Conservation (phyloP, 1,140 invertebrate genomes). For the Achatina immaculata region DNA sequence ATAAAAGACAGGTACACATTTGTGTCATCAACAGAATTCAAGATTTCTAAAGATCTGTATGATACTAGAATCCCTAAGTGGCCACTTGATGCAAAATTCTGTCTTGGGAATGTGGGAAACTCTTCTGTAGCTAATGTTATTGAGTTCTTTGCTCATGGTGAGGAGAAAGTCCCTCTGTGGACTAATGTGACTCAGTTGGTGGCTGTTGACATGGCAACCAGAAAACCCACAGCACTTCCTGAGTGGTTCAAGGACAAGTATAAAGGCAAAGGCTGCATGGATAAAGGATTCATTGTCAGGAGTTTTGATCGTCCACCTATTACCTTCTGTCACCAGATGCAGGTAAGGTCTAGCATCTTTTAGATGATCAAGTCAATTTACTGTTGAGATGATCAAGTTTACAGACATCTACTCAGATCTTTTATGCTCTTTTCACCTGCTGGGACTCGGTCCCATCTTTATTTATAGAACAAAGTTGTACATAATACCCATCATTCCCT, state of each 20-base stretch:
- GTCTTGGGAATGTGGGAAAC: slow-evolving; percentile 12
- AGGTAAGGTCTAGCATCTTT: not conserved
- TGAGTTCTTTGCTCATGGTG: not conserved
- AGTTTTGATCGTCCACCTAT: not conserved
- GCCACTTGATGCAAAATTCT: slow-evolving; percentile 8
- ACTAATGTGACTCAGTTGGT: slow-evolving; percentile 12
- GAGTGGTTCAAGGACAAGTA: slow-evolving; percentile 31
- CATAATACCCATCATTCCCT: no score
- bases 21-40: not conserved
- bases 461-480: no score
- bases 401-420: no score
- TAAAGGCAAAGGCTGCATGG: slow-evolving; percentile 2
- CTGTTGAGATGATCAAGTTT: no score
- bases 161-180: not conserved
- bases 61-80: not conserved
- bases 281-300: slow-evolving; percentile 4
- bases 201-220: slow-evolving; percentile 25
- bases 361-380: no score
- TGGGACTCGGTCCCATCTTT: no score
- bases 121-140: slow-evolving; percentile 14
- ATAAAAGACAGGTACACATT: slow-evolving; percentile 8
- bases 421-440: no score
- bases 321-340: not conserved
- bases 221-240: slow-evolving; percentile 26
- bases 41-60: not conserved